Base-by-base conservation (phyloP, 2,797 vertebrate species). In the Sebastes oblongus region DNA sequence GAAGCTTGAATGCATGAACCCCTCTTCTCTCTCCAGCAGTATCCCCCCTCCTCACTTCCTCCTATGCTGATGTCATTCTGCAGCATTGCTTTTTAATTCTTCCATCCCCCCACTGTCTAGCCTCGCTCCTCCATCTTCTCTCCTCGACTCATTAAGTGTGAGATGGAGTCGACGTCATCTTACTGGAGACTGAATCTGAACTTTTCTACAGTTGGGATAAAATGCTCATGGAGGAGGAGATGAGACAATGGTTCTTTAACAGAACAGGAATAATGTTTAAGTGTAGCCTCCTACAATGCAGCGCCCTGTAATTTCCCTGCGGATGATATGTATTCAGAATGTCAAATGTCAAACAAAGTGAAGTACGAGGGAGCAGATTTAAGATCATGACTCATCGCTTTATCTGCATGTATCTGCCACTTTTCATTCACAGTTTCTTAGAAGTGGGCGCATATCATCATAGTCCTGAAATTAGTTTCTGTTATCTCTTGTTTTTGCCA, bases 41-140 rank as follows among this genome's bases (percentile, higher is more conserved):
- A 54, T 30, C 72, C 81, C 39, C 39, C 75, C 83, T 72, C 71
- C 78, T 78, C 39, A 80, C 79, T 88, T 90, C 85, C 73, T 80
- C 77, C 81, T 86, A 76, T 84, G 89, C 89, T 96, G 94, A 95
- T 95, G 93, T 95, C 92, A 95, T 95, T 91, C 84, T 81, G 84
- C 83, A 59, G 87, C 83, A 58, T 84, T 71, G 88, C 64, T 90
- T 91, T 94, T 93, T 89, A 92, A 94, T 93, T 83, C 86, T 84
- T 88, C 89, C 92, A 76, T 82, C 42, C 74, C 76, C 84, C 73
- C 84, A 77, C 87, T 61, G 86, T 90, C 90, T 89, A 76, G 80
- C 83, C 82, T 65, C 66, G 20, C 87, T 80, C 42, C 55, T n/a
- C 72, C 75, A 83, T 81, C 89, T 86, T 80, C 86, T 81, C 86